Evolutionary conservation across 2,888 invertebrate genomes (phyloP).

Genomic region (Polia nebulosa): DNA sequence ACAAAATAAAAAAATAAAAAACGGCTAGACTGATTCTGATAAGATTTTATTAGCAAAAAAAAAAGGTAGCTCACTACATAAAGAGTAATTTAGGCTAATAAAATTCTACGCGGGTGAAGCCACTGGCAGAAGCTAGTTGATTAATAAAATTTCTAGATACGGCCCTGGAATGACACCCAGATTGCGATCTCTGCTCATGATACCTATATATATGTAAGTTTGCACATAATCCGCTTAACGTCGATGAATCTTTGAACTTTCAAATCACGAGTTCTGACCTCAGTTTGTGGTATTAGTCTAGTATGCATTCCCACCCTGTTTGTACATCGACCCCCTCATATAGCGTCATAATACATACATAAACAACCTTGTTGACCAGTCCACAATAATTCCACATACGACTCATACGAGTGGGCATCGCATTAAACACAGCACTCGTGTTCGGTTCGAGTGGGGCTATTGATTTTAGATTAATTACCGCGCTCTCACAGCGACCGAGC

Average conservation of each 20-base stretch:
- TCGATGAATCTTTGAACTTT: neutral
- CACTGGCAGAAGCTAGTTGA: too few relatives aligned
- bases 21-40: too few relatives aligned
- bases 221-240: too few relatives aligned
- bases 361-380: constrained; percentile 24
- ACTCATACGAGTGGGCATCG: constrained; percentile 46
- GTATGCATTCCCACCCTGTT: neutral
- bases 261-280: neutral
- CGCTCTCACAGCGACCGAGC: constrained; percentile 47
- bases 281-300: neutral
- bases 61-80: too few relatives aligned
- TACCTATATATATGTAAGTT: too few relatives aligned
- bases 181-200: too few relatives aligned
- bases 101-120: too few relatives aligned
- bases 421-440: constrained; percentile 55
- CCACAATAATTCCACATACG: constrained; percentile 49
- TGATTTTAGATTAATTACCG: constrained; percentile 75
- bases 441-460: constrained; percentile 61
- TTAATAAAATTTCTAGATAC: too few relatives aligned
- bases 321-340: neutral
- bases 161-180: too few relatives aligned
- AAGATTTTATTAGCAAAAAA: too few relatives aligned
- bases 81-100: too few relatives aligned
- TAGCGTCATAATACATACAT: constrained; percentile 26
- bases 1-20: too few relatives aligned